Evolutionary conservation across 2,888 invertebrate genomes (phyloP).

Genomic region (Andrena camellia): DNA sequence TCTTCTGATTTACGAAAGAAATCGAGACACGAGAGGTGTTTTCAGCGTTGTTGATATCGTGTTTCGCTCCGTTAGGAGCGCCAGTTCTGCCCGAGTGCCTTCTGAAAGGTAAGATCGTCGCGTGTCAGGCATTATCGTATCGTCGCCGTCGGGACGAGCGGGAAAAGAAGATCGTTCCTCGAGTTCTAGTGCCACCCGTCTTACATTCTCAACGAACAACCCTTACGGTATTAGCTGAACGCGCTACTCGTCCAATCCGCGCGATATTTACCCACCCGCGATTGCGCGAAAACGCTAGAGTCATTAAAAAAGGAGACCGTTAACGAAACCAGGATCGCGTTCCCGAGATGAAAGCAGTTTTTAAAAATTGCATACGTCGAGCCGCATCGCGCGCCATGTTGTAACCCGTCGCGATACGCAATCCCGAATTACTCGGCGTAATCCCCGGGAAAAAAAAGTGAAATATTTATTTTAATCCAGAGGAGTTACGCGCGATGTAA

Average conservation of each 20-base stretch:
- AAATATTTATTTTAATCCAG: conserved; percentile 38
- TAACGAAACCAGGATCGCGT: conserved; percentile 4
- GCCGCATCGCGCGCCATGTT: not conserved
- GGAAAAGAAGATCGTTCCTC: conserved; percentile 5
- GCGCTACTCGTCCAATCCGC: not conserved
- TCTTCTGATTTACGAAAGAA: conserved; percentile 75
- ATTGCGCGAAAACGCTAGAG: too few relatives aligned
- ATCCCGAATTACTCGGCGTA: conserved; percentile 34
- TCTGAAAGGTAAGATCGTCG: conserved; percentile 46
- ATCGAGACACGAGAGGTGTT: conserved; percentile 65
- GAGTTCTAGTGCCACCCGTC: not conserved
- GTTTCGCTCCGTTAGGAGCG: conserved; percentile 59
- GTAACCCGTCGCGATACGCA: conserved; percentile 25
- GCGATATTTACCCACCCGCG: not conserved
- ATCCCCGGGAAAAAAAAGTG: conserved; percentile 16
- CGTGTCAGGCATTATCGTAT: conserved; percentile 56
- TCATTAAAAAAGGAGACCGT: not conserved
- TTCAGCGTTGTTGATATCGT: conserved; percentile 61
- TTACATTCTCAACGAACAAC: not conserved
- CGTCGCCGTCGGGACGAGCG: conserved; percentile 1
- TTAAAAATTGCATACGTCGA: conserved; percentile 36
- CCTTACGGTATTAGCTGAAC: too few relatives aligned
- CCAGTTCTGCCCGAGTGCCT: conserved; percentile 40
- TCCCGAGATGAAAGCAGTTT: conserved; percentile 25
- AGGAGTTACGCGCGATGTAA: conserved; percentile 7